A percentile compares a stretch with the other conserved stretches of the same genome.
Evolutionary conservation across 1,140 invertebrate species (phyloP).

Genomic region (Zeugodacus cucurbitae): DNA sequence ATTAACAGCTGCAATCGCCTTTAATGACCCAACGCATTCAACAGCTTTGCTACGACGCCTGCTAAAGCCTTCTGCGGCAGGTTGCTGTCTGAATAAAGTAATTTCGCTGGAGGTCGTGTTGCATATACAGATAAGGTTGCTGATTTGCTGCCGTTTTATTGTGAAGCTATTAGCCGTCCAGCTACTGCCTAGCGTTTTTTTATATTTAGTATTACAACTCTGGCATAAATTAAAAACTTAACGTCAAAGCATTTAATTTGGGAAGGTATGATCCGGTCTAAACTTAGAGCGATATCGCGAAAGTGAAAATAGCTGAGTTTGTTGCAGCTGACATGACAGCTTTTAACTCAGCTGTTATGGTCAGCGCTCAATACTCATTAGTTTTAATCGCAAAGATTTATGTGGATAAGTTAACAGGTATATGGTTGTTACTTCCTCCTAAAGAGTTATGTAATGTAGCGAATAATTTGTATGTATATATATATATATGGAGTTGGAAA

Average conservation of each 20-base stretch:
- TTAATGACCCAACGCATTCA: not conserved
- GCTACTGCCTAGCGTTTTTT: not conserved
- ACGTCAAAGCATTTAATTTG: not conserved
- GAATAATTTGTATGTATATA: too few species aligned
- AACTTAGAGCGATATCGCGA: not conserved
- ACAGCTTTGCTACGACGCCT: not conserved
- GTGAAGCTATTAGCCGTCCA: not conserved
- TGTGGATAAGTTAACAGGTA: too few species aligned
- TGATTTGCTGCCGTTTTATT: not conserved
- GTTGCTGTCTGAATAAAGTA: not conserved
- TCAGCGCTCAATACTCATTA: too few species aligned
- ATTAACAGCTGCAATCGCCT: conserved; percentile 8
- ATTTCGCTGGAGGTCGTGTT: not conserved
- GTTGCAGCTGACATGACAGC: not conserved
- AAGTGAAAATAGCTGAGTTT: not conserved
- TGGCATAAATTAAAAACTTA: not conserved
- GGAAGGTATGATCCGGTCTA: not conserved
- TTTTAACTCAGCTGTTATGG: too few species aligned
- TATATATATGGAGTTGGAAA: too few species aligned
- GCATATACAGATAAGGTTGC: not conserved
- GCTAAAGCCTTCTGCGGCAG: not conserved
- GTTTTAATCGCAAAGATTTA: too few species aligned
- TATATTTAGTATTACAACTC: not conserved
- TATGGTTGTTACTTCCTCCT: too few species aligned
- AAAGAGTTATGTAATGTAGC: too few species aligned